Evolutionary conservation across 2,113 vertebrate genomes (phyloP), one percentile per base, ranked within the genome.

Genomic region (Arizona elegans): DNA sequence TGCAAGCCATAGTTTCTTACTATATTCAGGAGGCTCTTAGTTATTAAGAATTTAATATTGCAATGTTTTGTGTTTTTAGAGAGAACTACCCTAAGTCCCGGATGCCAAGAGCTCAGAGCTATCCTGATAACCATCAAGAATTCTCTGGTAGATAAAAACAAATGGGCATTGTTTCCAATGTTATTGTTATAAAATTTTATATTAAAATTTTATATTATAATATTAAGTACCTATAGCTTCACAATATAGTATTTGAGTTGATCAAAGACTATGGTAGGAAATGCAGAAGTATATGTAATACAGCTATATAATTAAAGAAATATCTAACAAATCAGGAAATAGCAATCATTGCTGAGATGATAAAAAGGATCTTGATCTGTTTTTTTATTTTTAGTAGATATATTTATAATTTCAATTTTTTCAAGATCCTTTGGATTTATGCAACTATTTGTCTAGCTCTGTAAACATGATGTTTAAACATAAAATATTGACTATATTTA

Each of bases 121-220:
- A 99, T 97, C 99, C 99, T 26, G 99, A 99, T 98, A 99, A 99
- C 97, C 99, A 99, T 96, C 99, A 99, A 97, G 99, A 99, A 94
- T 99, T 99, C 94, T 98, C 99, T 98, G 99, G 99, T 99, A 96
- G 95, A 96, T 91, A 94, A 90, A 81, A 96, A 93, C 87, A 54
- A 43, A 55, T 94, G 50, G 1, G 19, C 1, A 17, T 33, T 52
- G 19, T 62, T 59, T 54, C 33, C 47, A 75, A 21, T 62, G 54
- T 26, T 54, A 54, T 0, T 3, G 17, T 90, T 62, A 13, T 21
- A 17, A 53, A 21, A 4, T 54, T 15, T 53, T 89, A 12, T 50
- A 15, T 91, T 88, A 29, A 53, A 21, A 4, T 54, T 15, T 53
- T 89, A 12, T 50, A 15, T 91, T 88, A 33, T 91, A 85, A 86